phyloP scores from a whole-genome alignment of 2,113 vertebrate species.

The Bos javanicus region DNA sequence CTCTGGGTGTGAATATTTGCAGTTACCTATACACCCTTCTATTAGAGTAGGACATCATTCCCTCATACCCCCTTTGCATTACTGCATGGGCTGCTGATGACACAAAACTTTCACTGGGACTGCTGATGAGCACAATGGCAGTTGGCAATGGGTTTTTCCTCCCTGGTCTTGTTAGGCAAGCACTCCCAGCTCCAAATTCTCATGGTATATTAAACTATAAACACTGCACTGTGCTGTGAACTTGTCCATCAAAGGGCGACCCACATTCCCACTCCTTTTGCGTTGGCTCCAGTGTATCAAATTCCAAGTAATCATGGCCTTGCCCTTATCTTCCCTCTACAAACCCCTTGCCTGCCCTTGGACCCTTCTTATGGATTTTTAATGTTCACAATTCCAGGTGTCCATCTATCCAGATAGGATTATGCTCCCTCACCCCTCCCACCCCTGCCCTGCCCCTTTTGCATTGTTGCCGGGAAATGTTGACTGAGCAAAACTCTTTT shows the following conservation, averaged over 20 bases:
- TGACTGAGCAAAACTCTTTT: conserved; percentile 12
- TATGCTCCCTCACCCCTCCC: background rate
- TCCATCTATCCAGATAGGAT: background rate
- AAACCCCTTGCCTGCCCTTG: background rate
- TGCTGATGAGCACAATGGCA: conserved; percentile 23
- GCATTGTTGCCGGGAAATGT: background rate
- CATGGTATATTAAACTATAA: background rate
- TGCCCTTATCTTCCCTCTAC: background rate
- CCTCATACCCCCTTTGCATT: background rate
- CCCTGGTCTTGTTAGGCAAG: background rate
- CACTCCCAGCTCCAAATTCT: background rate
- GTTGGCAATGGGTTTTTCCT: background rate
- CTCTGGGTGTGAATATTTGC: background rate
- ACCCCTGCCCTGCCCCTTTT: background rate
- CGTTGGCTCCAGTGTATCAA: background rate
- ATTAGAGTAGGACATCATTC: background rate
- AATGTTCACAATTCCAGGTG: conserved; percentile 6
- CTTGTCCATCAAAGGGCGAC: background rate
- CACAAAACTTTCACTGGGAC: background rate
- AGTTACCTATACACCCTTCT: background rate
- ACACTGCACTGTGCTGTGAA: background rate
- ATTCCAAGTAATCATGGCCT: background rate
- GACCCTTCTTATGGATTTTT: background rate
- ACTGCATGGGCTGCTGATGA: background rate
- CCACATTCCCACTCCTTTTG: background rate